Base-by-base conservation (phyloP, 2,888 invertebrate genomes). In the Aromia moschata region DNA sequence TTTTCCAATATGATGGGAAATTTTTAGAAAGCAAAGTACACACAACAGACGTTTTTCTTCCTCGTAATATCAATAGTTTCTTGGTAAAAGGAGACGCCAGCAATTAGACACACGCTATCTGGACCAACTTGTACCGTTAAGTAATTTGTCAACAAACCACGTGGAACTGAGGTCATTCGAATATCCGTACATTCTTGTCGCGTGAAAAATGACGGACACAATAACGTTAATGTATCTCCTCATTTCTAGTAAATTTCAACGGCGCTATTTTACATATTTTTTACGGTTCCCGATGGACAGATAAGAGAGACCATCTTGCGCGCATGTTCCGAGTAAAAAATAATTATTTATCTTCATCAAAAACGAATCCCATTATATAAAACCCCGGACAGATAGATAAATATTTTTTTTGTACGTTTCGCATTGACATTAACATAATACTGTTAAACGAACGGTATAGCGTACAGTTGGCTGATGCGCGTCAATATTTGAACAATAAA, bases 361-460 rank as follows among this genome's bases (percentile, higher is more conserved):
- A 38, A 49, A 25, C 15, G 16, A 38, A 49, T 49, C 20, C 38
- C 15, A 49, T 37, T 20, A 14, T 20, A 49, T 33, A 49, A 37
- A 36, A 37, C 25, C 15, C 9, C 47, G 17, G 18, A 18, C 33
- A 38, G 33, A 49, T 25, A 49, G 15, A 38, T 37, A 38, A 18
- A 14, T 49, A 38, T 20, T 25, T 36, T 36, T 11, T 37, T 17
- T 47, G 37, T 18, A 15, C 10, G 38, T 49, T 30, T 38, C n/a
- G 7, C 5, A 37, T 10, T 18, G 49, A 38, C 49, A 49, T 38
- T 25, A 25, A 25, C 25, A 38, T 37, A 49, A 49, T 47, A 47
- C 49, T 38, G 49, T 49, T 49, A 49, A 33, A 49, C 20, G 30
- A 25, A 49, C 49, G 49, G 49, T 49, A 49, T 49, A 38, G 17